Base-by-base conservation (phyloP, 2,797 vertebrate genomes). In the Melopsittacus undulatus region DNA sequence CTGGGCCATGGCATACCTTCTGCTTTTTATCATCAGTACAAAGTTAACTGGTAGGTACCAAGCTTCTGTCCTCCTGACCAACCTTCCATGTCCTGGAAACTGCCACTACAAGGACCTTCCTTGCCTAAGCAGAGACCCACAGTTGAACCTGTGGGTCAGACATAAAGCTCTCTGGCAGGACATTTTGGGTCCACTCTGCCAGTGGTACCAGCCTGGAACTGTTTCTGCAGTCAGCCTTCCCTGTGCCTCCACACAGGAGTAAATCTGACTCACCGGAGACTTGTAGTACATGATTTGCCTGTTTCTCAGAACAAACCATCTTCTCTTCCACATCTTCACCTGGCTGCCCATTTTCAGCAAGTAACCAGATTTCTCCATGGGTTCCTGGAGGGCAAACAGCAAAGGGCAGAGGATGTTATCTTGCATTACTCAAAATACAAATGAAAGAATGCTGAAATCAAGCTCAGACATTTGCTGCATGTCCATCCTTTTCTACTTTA, bases 251-350 rank as follows among this genome's bases (percentile, higher is more conserved):
- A 45, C 38, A 57, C 16, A 30, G 27, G 21, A 75, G 21, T 45
- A 82, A 68, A 56, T 11, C 7, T 26, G 43, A 98, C 99, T 99
- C 96, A 99, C 99, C 24, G 99, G 99, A 75, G 99, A 99, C 94
- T 99, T 99, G 97, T 99, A 99, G 98, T 99, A 99, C 94, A 98
- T 98, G 83, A 99, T 99, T 93, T 99, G 99, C 90, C 98, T 98
- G 70, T 99, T 99, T 96, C 98, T 98, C 95, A 99, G 98, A 93
- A 99, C 98, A 97, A 99, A 99, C 99, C 99, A 99, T 93, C 99
- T 98, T 34, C 99, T 98, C 87, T 99, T 99, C 99, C 99, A 99
- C 1, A 98, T 99, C 96, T 99, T 99, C 83, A 99, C 98, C 80
- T 98, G 98, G 94, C 98, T 99, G 63, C 99, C 98, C 99, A 99